These are phyloP conservation scores for Chaetophractus vellerosus DNA, from an alignment of 2,797 vertebrate genomes.

Conservation along the genomic window DNA sequence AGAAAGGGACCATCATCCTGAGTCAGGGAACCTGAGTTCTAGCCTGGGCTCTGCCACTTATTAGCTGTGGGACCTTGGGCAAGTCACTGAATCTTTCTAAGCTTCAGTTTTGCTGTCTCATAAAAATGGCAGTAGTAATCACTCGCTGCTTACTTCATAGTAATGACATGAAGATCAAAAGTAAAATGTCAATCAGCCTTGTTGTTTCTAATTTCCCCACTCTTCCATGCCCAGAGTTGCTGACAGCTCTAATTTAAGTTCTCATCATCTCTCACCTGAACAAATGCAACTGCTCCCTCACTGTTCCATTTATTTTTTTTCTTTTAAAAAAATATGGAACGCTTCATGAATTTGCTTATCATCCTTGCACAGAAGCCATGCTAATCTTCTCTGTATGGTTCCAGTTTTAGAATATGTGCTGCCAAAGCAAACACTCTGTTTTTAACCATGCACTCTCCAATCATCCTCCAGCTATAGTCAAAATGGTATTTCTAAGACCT, in stretches of 20 bases:
- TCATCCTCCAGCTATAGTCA: background rate
- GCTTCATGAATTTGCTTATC: too few relatives aligned
- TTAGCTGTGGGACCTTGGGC: slow-evolving; percentile 81
- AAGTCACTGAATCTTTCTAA: slow-evolving; percentile 72
- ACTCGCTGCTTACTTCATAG: background rate
- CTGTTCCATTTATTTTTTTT: background rate
- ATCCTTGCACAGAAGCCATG: too few relatives aligned
- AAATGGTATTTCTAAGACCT: slow-evolving; percentile 49
- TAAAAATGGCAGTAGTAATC: slow-evolving; percentile 33
- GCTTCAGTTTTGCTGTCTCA: slow-evolving; percentile 50
- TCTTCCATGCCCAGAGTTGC: background rate
- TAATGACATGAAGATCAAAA: slow-evolving; percentile 29
- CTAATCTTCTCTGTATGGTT: too few relatives aligned
- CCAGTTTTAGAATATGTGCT: too few relatives aligned
- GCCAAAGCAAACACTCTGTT: too few relatives aligned
- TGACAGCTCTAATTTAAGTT: slow-evolving; percentile 38
- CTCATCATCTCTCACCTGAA: background rate
- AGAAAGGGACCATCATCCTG: slow-evolving; percentile 86
- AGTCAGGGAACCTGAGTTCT: slow-evolving; percentile 68
- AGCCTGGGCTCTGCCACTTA: slow-evolving; percentile 77
- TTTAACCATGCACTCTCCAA: slow-evolving; percentile 54
- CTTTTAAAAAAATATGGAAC: too few relatives aligned
- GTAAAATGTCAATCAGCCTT: background rate
- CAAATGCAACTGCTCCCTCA: slow-evolving; percentile 37
- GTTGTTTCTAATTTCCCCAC: background rate